Percentiles rank a stretch among this genome's conserved stretches.
These are phyloP conservation scores for Meandrina meandrites DNA, from an alignment of 92 coral and sea anemone species.

Conservation along the genomic window DNA sequence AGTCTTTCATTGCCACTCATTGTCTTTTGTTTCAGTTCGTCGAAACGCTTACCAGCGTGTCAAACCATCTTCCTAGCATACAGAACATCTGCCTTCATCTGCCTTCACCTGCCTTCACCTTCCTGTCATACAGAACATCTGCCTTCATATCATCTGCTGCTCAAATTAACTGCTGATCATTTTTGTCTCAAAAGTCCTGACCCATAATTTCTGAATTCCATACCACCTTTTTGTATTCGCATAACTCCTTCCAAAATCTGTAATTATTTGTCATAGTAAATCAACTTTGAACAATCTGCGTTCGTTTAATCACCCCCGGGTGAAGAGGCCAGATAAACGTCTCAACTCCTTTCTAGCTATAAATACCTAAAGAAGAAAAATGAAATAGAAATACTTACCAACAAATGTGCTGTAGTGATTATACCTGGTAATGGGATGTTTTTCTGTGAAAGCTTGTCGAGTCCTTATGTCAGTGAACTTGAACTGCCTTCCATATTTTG, in stretches of 20 bases:
- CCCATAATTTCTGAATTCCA: neutral
- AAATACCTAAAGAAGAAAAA: neutral
- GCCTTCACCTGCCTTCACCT: neutral
- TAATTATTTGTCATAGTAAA: neutral
- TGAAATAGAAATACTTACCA: constrained; percentile 11
- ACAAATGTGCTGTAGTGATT: constrained; percentile 20
- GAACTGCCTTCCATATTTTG: constrained; percentile 32
- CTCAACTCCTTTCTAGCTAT: neutral
- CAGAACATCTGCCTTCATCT: neutral
- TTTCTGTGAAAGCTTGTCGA: constrained; percentile 4
- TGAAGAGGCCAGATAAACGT: neutral
- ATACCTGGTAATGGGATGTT: constrained; percentile 30
- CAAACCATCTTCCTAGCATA: neutral
- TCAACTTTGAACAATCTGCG: neutral
- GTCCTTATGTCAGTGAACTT: constrained; percentile 5
- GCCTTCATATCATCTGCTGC: no score
- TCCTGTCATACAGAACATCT: neutral
- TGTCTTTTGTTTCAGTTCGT: neutral
- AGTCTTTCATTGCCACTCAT: neutral
- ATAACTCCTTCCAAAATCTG: no score
- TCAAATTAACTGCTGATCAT: neutral
- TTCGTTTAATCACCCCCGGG: neutral
- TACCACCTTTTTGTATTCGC: neutral
- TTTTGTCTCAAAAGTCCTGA: neutral
- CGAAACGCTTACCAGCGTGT: neutral